Conservation (phyloP, 2,113 vertebrate genomes). For the Passer domesticus region DNA sequence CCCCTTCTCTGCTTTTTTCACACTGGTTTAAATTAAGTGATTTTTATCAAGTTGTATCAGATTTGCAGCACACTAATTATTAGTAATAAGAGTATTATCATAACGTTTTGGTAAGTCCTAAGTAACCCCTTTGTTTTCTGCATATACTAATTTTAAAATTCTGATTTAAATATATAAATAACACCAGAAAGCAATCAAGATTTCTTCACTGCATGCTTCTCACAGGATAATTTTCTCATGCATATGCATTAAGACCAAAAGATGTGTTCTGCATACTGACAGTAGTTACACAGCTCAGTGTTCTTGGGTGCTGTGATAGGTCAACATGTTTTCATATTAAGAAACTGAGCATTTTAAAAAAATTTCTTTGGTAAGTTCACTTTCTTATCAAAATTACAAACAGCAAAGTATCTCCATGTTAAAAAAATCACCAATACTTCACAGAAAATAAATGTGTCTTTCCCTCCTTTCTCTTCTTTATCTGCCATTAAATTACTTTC, state of each 20-base stretch:
- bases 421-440: not conserved
- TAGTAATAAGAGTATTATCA: not conserved
- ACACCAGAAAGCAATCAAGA: conserved; percentile 37
- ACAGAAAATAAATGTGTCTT: not conserved
- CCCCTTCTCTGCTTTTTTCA: not conserved
- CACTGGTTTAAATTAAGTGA: not conserved
- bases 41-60: not conserved
- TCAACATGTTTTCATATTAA: not conserved
- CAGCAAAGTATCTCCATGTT: not conserved
- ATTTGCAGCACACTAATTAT: not conserved
- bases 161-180: conserved; percentile 35
- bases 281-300: not conserved
- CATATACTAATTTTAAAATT: conserved; percentile 12
- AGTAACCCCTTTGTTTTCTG: conserved; percentile 20
- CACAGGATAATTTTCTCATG: conserved; percentile 13
- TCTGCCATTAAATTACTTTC: conserved; percentile 13
- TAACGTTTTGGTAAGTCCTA: not conserved
- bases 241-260: conserved; percentile 11
- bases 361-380: not conserved
- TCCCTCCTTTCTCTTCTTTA: not conserved
- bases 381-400: not conserved
- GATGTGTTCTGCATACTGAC: not conserved
- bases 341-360: not conserved
- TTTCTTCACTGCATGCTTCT: not conserved
- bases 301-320: not conserved